A percentile compares a stretch with the other conserved stretches of the same genome.
Conservation (phyloP, 2,888 invertebrate genomes). For the Ophioninae sp. region DNA sequence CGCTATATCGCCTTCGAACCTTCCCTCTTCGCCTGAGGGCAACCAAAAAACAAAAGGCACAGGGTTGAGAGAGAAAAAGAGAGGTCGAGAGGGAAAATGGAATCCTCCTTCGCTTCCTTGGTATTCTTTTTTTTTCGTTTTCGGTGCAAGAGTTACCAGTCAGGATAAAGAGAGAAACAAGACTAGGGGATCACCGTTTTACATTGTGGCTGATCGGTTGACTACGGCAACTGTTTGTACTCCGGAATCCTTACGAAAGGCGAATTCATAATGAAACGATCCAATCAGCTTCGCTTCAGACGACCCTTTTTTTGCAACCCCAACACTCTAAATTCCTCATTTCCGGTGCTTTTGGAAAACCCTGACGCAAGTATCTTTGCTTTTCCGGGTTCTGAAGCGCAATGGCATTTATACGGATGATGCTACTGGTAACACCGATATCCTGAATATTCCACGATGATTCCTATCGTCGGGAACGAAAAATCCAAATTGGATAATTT, state of each 20-base stretch:
- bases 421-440: no score
- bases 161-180: slow-evolving; percentile 16
- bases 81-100: slow-evolving; percentile 18
- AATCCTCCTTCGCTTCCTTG: slow-evolving; percentile 28
- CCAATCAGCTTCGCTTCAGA: slow-evolving; percentile 1
- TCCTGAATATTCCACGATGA: background rate
- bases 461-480: background rate
- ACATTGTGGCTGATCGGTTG: slow-evolving; percentile 26
- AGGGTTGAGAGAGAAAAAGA: slow-evolving; percentile 17
- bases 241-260: slow-evolving; percentile 22
- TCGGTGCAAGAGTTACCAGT: background rate
- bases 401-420: no score
- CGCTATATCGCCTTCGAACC: slow-evolving; percentile 57
- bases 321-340: slow-evolving; percentile 21
- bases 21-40: slow-evolving; percentile 38
- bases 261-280: slow-evolving; percentile 35
- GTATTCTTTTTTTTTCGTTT: slow-evolving; percentile 21
- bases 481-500: background rate
- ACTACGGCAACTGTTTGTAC: slow-evolving; percentile 20
- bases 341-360: slow-evolving; percentile 1
- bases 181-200: slow-evolving; percentile 27
- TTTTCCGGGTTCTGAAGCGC: no score
- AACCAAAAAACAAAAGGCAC: slow-evolving; percentile 41
- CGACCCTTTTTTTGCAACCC: background rate
- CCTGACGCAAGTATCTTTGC: background rate